Evolutionary conservation across 2,797 vertebrate genomes (phyloP), one percentile per base, ranked within the genome.

Genomic region (Protonibea diacanthus): DNA sequence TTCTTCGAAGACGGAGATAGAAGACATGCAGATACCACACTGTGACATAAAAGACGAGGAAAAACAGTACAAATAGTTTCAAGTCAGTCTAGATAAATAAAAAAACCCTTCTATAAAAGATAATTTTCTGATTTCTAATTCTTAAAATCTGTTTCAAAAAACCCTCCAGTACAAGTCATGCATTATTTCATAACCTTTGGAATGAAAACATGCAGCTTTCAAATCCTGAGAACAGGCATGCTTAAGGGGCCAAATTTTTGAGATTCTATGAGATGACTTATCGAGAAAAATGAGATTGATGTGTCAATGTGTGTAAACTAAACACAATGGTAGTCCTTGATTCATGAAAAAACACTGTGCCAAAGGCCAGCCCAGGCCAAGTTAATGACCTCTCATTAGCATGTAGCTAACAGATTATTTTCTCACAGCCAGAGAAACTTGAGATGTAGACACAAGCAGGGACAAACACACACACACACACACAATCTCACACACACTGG

Each of bases 21-120:
- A 96, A 95, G 97, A 98, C 96, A 99, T 96, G 92, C 98, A 99
- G 91, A 99, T 99, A 70, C 97, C 98, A 92, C 98, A 99, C 98
- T 99, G 94, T 29, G 82, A 86, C 73, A 85, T 2, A 70, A 71
- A 80, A 81, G 47, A 74, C 73, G 62, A 57, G 55, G 49, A 12
- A 74, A 20, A 62, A 62, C 0, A 21, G 17, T 27, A 14, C 9
- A 71, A 45, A 40, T 18, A 21, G 15, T 33, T 66, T 58, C 11
- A 33, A 45, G n/a, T 49, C 21, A 14, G 6, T 56, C 27, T 52
- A 51, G 13, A 60, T 38, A 9, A 38, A 38, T 55, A 45, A 65
- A 74, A 57, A 13, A 27, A 33, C 1, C 18, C 17, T 40, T 6
- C 2, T 15, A 51, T 60, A 40, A 76, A 61, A 60, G 6, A 53